Conservation (phyloP, 2,888 invertebrate species). For the Acanthopleura granulata region DNA sequence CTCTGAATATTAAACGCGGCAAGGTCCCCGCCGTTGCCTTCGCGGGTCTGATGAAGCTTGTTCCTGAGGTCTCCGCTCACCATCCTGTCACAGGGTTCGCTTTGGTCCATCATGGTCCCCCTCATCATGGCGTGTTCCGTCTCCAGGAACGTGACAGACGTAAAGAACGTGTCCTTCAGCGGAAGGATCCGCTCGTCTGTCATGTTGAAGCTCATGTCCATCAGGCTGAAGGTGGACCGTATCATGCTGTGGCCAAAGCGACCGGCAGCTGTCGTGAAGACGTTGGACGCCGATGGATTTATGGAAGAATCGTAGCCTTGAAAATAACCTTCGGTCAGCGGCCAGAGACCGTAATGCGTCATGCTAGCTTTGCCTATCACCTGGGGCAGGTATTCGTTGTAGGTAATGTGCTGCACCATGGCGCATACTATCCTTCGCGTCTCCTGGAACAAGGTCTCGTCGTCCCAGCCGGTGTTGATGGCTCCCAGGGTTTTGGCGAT, state of each 20-base stretch:
- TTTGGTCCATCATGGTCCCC: background rate
- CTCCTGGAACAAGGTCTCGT: conserved; percentile 14
- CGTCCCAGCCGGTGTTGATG: conserved; percentile 1
- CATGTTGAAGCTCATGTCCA: background rate
- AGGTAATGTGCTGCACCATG: conserved; percentile 7
- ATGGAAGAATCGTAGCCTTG: background rate
- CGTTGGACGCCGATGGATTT: background rate
- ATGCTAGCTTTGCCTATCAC: background rate
- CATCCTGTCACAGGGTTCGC: background rate
- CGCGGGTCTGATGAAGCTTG: background rate
- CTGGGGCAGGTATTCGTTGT: conserved; percentile 8
- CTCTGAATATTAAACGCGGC: conserved; percentile 14
- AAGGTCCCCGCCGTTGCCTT: conserved; percentile 18
- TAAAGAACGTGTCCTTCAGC: background rate
- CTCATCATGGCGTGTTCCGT: conserved; percentile 2
- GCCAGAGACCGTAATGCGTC: background rate
- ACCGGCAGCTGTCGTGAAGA: background rate
- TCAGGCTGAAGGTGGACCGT: background rate
- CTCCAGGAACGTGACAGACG: background rate
- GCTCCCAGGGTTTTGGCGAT: background rate
- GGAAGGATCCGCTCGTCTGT: background rate
- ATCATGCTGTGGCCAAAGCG: conserved; percentile 15
- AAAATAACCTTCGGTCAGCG: background rate
- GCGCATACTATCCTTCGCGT: background rate
- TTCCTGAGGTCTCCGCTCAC: background rate